phyloP scores from a whole-genome alignment of 2,797 vertebrate genomes.

The Molossus molossus region DNA sequence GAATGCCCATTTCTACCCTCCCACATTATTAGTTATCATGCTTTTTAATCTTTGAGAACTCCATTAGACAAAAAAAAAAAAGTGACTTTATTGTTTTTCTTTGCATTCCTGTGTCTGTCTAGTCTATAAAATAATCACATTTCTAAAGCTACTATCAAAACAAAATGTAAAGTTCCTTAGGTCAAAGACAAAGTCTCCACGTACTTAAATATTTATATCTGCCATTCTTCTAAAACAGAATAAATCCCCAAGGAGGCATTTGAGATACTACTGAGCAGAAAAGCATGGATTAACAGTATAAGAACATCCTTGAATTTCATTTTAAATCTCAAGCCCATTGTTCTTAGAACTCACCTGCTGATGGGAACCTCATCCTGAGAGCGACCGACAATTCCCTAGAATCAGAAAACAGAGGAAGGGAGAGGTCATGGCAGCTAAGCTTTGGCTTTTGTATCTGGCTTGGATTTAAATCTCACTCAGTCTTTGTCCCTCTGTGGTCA shows the following conservation, averaged over 20 bases:
- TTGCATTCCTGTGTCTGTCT: slow-evolving; percentile 67
- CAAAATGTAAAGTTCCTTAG: slow-evolving; percentile 71
- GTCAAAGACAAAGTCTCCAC: slow-evolving; percentile 68
- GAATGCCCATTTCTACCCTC: background rate
- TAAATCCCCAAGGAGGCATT: slow-evolving; percentile 51
- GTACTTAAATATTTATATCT: slow-evolving; percentile 72
- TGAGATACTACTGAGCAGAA: slow-evolving; percentile 51
- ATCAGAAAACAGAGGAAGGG: background rate
- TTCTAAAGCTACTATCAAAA: slow-evolving; percentile 70
- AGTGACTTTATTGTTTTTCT: slow-evolving; percentile 64
- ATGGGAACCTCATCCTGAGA: background rate
- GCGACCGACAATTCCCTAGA: background rate
- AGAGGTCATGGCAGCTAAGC: background rate
- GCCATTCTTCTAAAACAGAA: slow-evolving; percentile 44
- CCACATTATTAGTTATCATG: slow-evolving; percentile 44
- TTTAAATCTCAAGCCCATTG: slow-evolving; percentile 50
- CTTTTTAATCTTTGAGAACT: slow-evolving; percentile 72
- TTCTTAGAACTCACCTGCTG: slow-evolving; percentile 56
- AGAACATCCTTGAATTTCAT: slow-evolving; percentile 64
- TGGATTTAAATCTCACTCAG: background rate
- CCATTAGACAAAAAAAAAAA: slow-evolving; percentile 60
- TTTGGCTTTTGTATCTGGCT: background rate
- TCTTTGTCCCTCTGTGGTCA: background rate
- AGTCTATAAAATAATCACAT: slow-evolving; percentile 71
- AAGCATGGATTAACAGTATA: slow-evolving; percentile 29